These are phyloP conservation scores for Apis mellifera DNA, from an alignment of 1,140 invertebrate species.

Conservation along the genomic window Amel_HAv3.1 CM009937.2:10973001-10973500, in stretches of 20 bases:
- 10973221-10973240: slow-evolving; percentile 53
- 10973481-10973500: slow-evolving; percentile 51
- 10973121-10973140: slow-evolving; percentile 67
- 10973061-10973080: slow-evolving; percentile 58
- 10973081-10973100: slow-evolving; percentile 66
- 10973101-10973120: slow-evolving; percentile 69
- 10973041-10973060: slow-evolving; percentile 52
- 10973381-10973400: slow-evolving; percentile 61
- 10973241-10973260: slow-evolving; percentile 58
- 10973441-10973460: slow-evolving; percentile 53
- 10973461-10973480: slow-evolving; percentile 18
- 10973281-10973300: slow-evolving; percentile 49
- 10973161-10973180: slow-evolving; percentile 69
- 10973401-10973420: slow-evolving; percentile 53
- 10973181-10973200: slow-evolving; percentile 61
- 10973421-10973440: slow-evolving; percentile 9
- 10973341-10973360: slow-evolving; percentile 61
- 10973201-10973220: slow-evolving; percentile 44
- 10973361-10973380: slow-evolving; percentile 70
- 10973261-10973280: slow-evolving; percentile 66
- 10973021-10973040: slow-evolving; percentile 25
- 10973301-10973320: slow-evolving; percentile 53
- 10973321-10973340: slow-evolving; percentile 43
- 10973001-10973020: background rate
- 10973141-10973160: slow-evolving; percentile 67